A percentile compares a stretch with the other conserved stretches of the same genome.
phyloP scores from a whole-genome alignment of 2,888 invertebrate genomes.

The Sinopyrophorus schimmeli region DNA sequence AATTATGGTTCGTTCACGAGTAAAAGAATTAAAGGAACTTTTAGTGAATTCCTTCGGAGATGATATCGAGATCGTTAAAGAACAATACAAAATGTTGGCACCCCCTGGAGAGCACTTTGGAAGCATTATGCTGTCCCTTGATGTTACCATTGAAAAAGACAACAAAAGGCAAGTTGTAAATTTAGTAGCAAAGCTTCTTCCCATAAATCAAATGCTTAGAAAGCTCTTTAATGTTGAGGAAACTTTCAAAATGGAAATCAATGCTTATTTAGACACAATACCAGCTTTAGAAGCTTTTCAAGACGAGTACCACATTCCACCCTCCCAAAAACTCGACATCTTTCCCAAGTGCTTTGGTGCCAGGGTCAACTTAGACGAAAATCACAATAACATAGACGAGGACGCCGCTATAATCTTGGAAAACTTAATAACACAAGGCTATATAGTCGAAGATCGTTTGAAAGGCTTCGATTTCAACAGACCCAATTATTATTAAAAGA shows the following conservation, averaged over 20 bases:
- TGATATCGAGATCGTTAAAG: conserved; percentile 50
- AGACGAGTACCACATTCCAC: conserved; percentile 54
- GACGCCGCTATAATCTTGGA: conserved; percentile 63
- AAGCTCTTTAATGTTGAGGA: conserved; percentile 60
- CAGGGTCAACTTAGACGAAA: conserved; percentile 53
- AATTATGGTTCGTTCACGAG: conserved; percentile 44
- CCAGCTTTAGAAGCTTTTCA: conserved; percentile 59
- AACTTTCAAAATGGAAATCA: conserved; percentile 62
- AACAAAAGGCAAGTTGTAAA: conserved; percentile 52
- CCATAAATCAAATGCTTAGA: conserved; percentile 59
- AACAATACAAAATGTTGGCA: conserved; percentile 54
- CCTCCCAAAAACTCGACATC: conserved; percentile 54
- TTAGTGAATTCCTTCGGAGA: conserved; percentile 42
- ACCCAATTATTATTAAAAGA: conserved; percentile 56
- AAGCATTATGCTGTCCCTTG: conserved; percentile 59
- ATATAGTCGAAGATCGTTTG: conserved; percentile 57
- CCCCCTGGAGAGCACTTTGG: conserved; percentile 68
- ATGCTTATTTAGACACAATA: conserved; percentile 58
- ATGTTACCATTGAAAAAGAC: conserved; percentile 47
- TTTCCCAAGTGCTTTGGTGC: conserved; percentile 62
- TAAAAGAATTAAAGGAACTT: conserved; percentile 46
- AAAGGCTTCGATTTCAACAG: conserved; percentile 59
- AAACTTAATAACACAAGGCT: conserved; percentile 60
- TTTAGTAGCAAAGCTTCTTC: conserved; percentile 62
- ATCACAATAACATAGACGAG: conserved; percentile 57